phyloP scores from a whole-genome alignment of 2,888 invertebrate genomes.

The Xestia xanthographa region DNA sequence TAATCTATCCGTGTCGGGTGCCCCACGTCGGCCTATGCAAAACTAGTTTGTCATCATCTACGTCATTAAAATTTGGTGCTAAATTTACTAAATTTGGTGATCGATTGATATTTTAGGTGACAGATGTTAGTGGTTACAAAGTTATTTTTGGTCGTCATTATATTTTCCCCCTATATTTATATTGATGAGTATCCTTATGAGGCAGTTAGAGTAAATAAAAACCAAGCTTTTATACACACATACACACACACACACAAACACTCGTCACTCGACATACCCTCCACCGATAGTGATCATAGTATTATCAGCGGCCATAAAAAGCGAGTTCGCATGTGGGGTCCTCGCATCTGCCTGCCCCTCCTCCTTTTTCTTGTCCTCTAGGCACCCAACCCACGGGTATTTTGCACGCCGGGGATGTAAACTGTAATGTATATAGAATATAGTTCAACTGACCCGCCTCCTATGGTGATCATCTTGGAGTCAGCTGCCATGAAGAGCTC shows the following conservation, averaged over 20 bases:
- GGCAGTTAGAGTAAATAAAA: background rate
- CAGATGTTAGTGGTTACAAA: no score
- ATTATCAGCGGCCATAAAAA: conserved; percentile 98
- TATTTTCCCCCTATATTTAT: no score
- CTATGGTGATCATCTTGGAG: conserved; percentile 98
- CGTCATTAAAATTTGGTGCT: no score
- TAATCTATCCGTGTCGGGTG: no score
- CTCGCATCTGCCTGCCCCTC: conserved; percentile 75
- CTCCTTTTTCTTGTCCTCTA: conserved; percentile 86
- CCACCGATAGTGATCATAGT: conserved; percentile 98
- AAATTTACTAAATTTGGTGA: no score
- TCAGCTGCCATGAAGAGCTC: conserved; percentile 99
- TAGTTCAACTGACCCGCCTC: conserved; percentile 95
- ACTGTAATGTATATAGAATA: conserved; percentile 73
- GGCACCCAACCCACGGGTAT: conserved; percentile 98
- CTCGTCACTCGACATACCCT: conserved; percentile 92
- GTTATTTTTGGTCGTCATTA: no score
- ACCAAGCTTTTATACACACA: conserved; percentile 4
- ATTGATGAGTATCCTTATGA: no score
- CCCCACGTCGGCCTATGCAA: no score
- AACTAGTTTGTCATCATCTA: no score
- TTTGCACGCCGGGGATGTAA: conserved; percentile 95
- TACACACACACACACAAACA: conserved; percentile 38
- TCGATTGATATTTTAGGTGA: no score
- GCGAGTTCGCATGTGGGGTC: conserved; percentile 93